Evolutionary conservation across 2,797 vertebrate genomes (phyloP).

Genomic region (Hippopotamyrus pictus): DNA sequence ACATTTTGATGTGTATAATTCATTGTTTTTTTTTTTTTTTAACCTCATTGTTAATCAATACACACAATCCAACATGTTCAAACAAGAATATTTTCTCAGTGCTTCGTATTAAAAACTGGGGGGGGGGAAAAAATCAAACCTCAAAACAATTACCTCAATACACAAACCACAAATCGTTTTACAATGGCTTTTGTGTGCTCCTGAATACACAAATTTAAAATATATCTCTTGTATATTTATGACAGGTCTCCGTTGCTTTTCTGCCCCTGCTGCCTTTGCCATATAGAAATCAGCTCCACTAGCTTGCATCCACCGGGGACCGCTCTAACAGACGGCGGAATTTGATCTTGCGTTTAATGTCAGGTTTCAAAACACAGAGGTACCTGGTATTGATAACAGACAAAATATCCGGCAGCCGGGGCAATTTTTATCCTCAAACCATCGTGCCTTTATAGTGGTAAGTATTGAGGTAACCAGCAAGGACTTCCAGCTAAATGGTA

Average conservation of each 20-base stretch:
- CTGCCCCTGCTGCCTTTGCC: not conserved
- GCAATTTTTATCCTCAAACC: not conserved
- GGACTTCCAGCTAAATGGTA: not conserved
- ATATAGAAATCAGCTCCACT: not conserved
- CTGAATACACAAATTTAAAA: conserved; percentile 41
- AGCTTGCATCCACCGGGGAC: not conserved
- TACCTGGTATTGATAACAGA: not conserved
- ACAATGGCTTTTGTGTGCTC: conserved; percentile 41
- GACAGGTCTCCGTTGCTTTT: conserved; percentile 25
- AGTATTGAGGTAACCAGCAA: not conserved
- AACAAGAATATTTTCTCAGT: conserved; percentile 31
- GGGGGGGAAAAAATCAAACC: conserved; percentile 36
- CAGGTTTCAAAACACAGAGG: not conserved
- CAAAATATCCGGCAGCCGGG: not conserved
- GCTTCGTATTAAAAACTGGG: conserved; percentile 38
- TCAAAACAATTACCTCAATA: conserved; percentile 38
- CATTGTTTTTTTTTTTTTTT: conserved; percentile 18
- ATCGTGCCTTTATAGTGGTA: not conserved
- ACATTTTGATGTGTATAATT: conserved; percentile 21
- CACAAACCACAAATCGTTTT: conserved; percentile 41
- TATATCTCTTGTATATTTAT: conserved; percentile 29
- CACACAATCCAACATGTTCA: conserved; percentile 27
- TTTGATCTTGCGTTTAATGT: not conserved
- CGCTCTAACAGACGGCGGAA: not conserved
- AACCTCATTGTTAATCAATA: conserved; percentile 31